Percentiles rank a stretch among this genome's conserved stretches.
Conservation (phyloP, 2,888 invertebrate genomes). For the Steinernema carpocapsae region DNA sequence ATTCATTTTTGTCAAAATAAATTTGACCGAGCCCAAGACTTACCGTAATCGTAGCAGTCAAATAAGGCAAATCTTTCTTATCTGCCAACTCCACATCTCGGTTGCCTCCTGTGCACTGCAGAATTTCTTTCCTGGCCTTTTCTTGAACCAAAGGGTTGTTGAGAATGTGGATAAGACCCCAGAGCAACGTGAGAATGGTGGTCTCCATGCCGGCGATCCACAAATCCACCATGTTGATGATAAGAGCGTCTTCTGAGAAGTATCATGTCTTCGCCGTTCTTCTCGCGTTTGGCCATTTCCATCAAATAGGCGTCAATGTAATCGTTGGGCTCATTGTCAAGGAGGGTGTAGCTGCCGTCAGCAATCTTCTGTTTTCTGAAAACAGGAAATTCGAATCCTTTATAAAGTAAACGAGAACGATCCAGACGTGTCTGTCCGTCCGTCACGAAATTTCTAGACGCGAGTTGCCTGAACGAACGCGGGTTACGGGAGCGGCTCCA, state of each 20-base stretch:
- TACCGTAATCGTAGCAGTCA: constrained; percentile 24
- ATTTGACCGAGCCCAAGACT: too few relatives aligned
- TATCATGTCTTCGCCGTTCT: constrained; percentile 36
- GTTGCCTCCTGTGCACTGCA: constrained; percentile 6
- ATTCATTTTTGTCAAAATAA: background rate
- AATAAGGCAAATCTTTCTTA: constrained; percentile 24
- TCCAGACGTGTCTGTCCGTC: too few relatives aligned
- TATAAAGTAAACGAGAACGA: too few relatives aligned
- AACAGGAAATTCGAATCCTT: constrained; percentile 14
- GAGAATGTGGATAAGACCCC: constrained; percentile 28
- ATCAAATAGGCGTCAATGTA: constrained; percentile 48
- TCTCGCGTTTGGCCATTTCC: constrained; percentile 45
- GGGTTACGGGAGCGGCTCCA: background rate
- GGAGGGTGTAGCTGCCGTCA: constrained; percentile 39
- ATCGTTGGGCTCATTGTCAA: constrained; percentile 44
- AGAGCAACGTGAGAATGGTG: constrained; percentile 25
- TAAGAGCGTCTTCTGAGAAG: background rate
- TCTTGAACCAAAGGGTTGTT: constrained; percentile 8
- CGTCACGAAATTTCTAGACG: too few relatives aligned
- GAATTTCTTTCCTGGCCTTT: background rate
- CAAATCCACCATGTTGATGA: constrained; percentile 15
- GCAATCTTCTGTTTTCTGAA: constrained; percentile 42
- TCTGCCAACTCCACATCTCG: background rate
- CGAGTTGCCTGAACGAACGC: too few relatives aligned
- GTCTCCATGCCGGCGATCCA: constrained; percentile 33